Conservation (phyloP, 23 tunicate species). For the Ciona savignyi region DNA sequence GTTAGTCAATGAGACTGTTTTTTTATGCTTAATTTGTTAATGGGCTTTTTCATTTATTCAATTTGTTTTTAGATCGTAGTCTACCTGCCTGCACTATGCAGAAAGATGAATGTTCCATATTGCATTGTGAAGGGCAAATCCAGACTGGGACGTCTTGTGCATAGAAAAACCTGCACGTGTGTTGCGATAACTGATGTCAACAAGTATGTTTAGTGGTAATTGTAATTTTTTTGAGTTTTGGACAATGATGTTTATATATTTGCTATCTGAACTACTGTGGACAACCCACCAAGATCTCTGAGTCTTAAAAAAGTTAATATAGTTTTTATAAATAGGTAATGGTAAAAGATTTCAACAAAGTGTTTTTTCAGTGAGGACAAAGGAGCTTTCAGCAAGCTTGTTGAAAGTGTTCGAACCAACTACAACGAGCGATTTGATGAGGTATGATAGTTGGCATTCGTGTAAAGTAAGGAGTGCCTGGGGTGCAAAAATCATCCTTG, state of each 20-base stretch:
- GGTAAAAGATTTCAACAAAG: not conserved
- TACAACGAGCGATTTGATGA: conserved; percentile 97
- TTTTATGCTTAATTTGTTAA: not conserved
- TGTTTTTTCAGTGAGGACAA: conserved; percentile 71
- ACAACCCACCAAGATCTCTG: conserved; percentile 91
- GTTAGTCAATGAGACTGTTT: not conserved
- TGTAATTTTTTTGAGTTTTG: not conserved
- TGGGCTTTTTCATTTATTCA: not conserved
- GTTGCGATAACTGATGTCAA: conserved; percentile 98
- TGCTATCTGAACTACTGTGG: conserved; percentile 53
- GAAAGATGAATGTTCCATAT: conserved; percentile 98
- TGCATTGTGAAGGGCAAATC: conserved; percentile 99
- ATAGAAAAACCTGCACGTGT: conserved; percentile 94
- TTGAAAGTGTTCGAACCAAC: conserved; percentile 93
- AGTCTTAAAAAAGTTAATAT: too few relatives aligned
- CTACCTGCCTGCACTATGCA: conserved; percentile 92
- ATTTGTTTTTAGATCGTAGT: conserved; percentile 60
- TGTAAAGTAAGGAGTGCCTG: too few relatives aligned
- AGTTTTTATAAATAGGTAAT: too few relatives aligned
- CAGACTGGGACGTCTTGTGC: conserved; percentile 92
- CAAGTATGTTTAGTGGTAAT: too few relatives aligned
- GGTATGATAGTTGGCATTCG: too few relatives aligned
- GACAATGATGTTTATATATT: conserved; percentile 67
- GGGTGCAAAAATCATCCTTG: too few relatives aligned
- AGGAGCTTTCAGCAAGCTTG: conserved; percentile 51